Percentiles rank a stretch among this genome's conserved stretches.
Conservation (phyloP, 2,888 invertebrate species). For the Tipula helvola region DNA sequence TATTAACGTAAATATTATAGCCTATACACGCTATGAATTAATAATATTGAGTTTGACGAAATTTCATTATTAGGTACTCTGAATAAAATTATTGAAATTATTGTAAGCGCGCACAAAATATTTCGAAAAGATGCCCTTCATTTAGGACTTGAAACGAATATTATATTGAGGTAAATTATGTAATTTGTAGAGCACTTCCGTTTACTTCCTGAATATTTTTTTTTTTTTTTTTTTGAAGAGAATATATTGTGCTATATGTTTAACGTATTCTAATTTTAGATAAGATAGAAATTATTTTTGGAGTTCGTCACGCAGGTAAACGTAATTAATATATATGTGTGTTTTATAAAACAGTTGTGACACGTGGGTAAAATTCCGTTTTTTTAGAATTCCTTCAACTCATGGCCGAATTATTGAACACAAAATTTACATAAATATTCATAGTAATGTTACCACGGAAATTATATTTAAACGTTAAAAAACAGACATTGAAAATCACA, state of each 20-base stretch:
- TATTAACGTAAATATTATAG: background rate
- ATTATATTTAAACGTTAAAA: background rate
- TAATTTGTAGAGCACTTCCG: background rate
- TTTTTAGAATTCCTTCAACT: background rate
- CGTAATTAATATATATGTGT: background rate
- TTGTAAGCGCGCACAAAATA: background rate
- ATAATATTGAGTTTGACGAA: background rate
- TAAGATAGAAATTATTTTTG: background rate
- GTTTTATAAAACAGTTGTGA: background rate
- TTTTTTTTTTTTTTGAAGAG: background rate
- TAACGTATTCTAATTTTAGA: background rate
- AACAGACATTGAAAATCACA: background rate
- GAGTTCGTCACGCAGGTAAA: background rate
- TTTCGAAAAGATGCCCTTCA: background rate
- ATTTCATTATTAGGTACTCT: background rate
- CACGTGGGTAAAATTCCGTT: background rate
- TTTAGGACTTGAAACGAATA: background rate
- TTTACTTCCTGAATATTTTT: background rate
- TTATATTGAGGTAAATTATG: background rate
- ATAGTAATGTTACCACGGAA: background rate
- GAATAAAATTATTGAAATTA: background rate
- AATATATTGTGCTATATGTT: background rate
- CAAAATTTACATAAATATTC: background rate
- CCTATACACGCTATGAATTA: background rate
- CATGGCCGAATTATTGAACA: background rate